Percentiles rank a stretch among this genome's conserved stretches.
Evolutionary conservation across 2,113 vertebrate genomes (phyloP).

Genomic region (Bambusicola thoracicus): DNA sequence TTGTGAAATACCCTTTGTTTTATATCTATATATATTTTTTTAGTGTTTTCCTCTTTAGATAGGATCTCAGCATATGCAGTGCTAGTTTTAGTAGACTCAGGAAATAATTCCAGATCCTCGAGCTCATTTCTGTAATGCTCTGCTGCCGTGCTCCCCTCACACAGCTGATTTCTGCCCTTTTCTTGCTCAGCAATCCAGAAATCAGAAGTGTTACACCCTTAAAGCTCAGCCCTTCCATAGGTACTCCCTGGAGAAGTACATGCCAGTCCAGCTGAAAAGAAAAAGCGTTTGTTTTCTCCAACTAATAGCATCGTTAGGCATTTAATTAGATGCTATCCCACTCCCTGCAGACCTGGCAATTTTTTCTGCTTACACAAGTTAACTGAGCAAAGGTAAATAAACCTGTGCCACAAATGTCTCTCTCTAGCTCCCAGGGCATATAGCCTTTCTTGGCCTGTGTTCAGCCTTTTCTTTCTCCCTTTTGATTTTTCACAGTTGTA

Average conservation of each 20-base stretch:
- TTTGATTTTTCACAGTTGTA: neutral
- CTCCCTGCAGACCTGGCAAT: neutral
- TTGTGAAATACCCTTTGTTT: neutral
- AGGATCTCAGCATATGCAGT: neutral
- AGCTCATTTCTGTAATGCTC: neutral
- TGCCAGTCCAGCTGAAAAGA: neutral
- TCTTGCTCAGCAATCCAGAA: neutral
- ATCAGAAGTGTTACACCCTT: neutral
- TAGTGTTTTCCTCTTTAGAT: neutral
- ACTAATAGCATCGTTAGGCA: neutral
- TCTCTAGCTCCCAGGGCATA: neutral
- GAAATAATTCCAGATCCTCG: neutral
- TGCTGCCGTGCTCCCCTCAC: neutral
- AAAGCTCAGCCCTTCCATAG: neutral
- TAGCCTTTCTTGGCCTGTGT: neutral
- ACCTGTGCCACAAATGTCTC: neutral
- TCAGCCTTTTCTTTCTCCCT: neutral
- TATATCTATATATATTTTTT: fast-evolving
- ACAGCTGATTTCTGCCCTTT: neutral
- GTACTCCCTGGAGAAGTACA: neutral
- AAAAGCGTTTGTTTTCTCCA: neutral
- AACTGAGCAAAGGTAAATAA: neutral
- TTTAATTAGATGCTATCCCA: neutral
- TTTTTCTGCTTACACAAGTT: neutral
- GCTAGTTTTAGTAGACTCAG: neutral